Evolutionary conservation across 1,140 invertebrate species (phyloP), one percentile per base, ranked within the genome.

Genomic region (Chironomus striatipennis): DNA sequence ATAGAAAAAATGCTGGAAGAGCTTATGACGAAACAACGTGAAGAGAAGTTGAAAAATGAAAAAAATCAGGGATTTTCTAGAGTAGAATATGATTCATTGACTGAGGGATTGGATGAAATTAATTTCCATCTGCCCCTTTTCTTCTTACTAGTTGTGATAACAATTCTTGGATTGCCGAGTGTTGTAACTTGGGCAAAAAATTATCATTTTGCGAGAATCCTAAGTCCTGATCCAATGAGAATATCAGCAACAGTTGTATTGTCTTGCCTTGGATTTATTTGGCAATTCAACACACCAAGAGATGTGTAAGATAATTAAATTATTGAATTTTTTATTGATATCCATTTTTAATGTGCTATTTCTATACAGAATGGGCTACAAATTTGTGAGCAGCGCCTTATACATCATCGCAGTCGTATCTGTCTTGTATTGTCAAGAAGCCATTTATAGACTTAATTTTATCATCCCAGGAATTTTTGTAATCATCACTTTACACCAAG

Each of bases 91-190:
- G 74, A 76, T 64, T 18, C 72, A 15, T 74, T 80, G 3, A 79
- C 83, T 74, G 82, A 82, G 21, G 80, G 80, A 73, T 77, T 84
- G 17, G 84, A 81, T 76, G 82, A 82, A 74, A 82, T 88, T 75
- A 84, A 87, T 76, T 89, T 88, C 77, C 88, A 89, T 77, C 83
- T 87, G 76, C 86, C 85, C 74, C 76, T 89, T 76, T 86, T 89
- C 75, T 83, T 87, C n/a, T 77, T 89, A 78, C 86, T 88, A 79
- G 77, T 84, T 43, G 75, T 83, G 72, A 82, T 87, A 3, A 82
- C 87, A 7, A 75, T 85, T 17, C 79, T 88, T 2, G 88, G 86
- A 79, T 76, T 85, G 7, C 87, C 87, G 2, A 82, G 84, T 20
- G 79, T 86, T 12, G 76, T 89, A 43, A 88, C 87, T 7, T 89